Conservation (phyloP, 2,113 vertebrate species). For the Pachycephala philippinensis region DNA sequence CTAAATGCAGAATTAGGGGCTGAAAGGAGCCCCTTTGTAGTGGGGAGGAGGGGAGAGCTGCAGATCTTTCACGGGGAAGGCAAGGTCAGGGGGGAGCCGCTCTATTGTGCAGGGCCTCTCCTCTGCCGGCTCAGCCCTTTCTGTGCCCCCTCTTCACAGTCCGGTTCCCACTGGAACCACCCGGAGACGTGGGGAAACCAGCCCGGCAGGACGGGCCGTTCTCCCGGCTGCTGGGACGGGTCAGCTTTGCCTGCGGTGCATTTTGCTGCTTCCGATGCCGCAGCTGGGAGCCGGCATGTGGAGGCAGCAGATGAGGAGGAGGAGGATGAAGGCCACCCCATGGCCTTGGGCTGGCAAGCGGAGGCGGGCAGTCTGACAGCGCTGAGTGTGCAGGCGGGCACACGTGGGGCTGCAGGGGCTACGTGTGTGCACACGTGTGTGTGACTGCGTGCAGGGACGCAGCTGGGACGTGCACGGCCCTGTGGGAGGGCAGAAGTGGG, state of each 20-base stretch:
- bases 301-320: background rate
- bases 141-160: conserved; percentile 33
- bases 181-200: background rate
- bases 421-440: rapidly evolving
- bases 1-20: conserved; percentile 50
- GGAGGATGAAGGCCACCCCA: background rate
- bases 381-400: rapidly evolving
- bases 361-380: background rate
- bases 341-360: background rate
- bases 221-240: rapidly evolving
- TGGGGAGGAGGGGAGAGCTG: conserved; percentile 42
- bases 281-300: background rate
- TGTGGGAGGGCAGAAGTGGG: background rate
- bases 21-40: conserved; percentile 50
- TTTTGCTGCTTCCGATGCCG: background rate
- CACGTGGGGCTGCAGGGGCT: background rate
- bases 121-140: conserved; percentile 40
- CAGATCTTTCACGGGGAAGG: conserved; percentile 27
- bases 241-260: rapidly evolving
- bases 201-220: rapidly evolving
- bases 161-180: background rate
- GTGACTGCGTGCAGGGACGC: rapidly evolving
- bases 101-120: conserved; percentile 38
- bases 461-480: rapidly evolving
- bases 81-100: conserved; percentile 18